Evolutionary conservation across 2,113 vertebrate genomes (phyloP), one percentile per base, ranked within the genome.

Genomic region (Varanus salvator): DNA sequence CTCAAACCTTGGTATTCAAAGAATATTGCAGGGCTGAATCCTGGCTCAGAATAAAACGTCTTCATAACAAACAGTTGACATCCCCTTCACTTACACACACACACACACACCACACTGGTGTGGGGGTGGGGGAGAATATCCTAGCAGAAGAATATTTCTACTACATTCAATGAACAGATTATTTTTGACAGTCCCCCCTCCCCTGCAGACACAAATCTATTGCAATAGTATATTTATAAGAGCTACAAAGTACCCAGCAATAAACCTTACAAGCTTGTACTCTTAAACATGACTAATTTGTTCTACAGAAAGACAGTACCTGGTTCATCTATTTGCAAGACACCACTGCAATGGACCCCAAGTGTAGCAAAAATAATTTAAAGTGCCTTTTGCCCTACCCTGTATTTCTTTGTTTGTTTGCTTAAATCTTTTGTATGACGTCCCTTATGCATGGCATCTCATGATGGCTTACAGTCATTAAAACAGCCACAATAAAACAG

Each of bases 111-210:
- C 11, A 44, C 38, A 44, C 38, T 44, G 38, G 38, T 44, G 38
- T 3, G 72, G 29, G 38, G 54, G 54, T 57, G 14, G 15, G 29
- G n/a, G 7, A 29, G 31, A 3, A 54, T 34, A 66, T 57, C 31
- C 38, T 87, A 29, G 54, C 12, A 77, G 27, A 77, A 91, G 78
- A 64, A 57, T 81, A 81, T 84, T 89, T 89, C 3, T 19, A 80
- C n/a, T 72, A 76, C 68, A 83, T 93, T 92, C 23, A 91, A 12
- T 52, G 77, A 92, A 4, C 0, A 80, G 50, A 38, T 81, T 66
- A 0, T 0, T 68, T 82, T 76, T 31, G 82, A 75, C 86, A 17
- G 23, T 21, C 38, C 0, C 21, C 82, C 64, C 34, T 44, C 5
- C 15, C 27, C 17, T 5, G 34, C 50, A 72, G 25, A 54, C 29